Evolutionary conservation across 2,888 invertebrate species (phyloP), one percentile per base, ranked within the genome.

Genomic region (Unio pictorum): DNA sequence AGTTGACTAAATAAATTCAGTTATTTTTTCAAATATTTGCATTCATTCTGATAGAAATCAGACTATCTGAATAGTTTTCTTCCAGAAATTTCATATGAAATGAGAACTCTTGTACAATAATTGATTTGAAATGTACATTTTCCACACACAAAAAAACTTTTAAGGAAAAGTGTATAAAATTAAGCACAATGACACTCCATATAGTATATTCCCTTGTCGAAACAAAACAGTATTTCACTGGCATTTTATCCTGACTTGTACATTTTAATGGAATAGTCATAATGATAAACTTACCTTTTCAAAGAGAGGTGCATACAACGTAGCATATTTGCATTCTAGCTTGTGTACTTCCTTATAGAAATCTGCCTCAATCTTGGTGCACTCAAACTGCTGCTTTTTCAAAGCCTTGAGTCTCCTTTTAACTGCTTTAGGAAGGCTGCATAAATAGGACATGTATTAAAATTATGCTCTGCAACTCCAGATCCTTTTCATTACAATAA

Each of bases 271-370:
- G 34, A 34, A 34, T 34, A 34, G 55, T 54, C 18, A 11, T 26
- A 57, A 56, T 55, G 4, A 30, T 8, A 8, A 45, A 72, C 85
- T 77, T 90, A 94, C 94, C 93, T 95, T 95, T 82, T 95, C 94
- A 90, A 95, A 95, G 61, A 95, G 90, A 3, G 94, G 94, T 70
- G 93, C 92, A 90, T 95, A 96, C 80, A 94, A 91, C 81, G 93
- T 93, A 86, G 95, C 94, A 90, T 96, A 98, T 90, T 95, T 95
- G 91, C 95, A 95, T 91, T 99, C 99, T 66, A 99, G 92, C 30
- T 94, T 93, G 88, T 98, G 98, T 59, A 99, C 95, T 87, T 97
- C 96, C 85, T 94, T 94, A 91, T 97, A 98, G 91, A 99, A 97
- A 87, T 96, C 94, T 0, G 96, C 94, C 90, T 98, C 98, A 69